phyloP scores from a whole-genome alignment of 2,113 vertebrate genomes.

The Centropristis striata region DNA sequence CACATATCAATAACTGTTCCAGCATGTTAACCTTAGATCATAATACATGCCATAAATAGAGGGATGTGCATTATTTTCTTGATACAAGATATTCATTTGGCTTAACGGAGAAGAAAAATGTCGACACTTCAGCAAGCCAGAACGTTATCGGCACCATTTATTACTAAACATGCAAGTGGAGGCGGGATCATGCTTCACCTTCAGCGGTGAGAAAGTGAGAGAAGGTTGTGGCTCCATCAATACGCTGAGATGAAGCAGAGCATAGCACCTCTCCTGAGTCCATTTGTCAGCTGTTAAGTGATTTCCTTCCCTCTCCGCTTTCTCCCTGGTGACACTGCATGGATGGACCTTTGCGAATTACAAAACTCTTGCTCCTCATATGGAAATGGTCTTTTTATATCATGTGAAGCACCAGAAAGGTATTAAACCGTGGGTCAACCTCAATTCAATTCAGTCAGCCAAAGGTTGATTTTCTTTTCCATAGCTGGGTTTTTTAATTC shows the following conservation, averaged over 20 bases:
- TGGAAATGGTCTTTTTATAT: conserved; percentile 28
- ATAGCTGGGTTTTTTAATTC: neutral
- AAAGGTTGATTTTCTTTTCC: conserved; percentile 13
- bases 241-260: conserved; percentile 65
- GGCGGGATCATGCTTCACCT: conserved; percentile 59
- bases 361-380: conserved; percentile 29
- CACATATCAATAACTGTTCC: conserved; percentile 13
- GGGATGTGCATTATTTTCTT: conserved; percentile 34
- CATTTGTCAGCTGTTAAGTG: conserved; percentile 74
- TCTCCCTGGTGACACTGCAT: conserved; percentile 46
- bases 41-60: conserved; percentile 36
- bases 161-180: conserved; percentile 46
- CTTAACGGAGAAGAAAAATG: conserved; percentile 36
- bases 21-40: conserved; percentile 21
- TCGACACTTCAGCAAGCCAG: conserved; percentile 15
- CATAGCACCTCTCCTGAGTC: conserved; percentile 55
- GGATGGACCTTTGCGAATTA: conserved; percentile 50
- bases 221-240: conserved; percentile 69
- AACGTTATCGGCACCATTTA: conserved; percentile 56
- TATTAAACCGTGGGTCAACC: neutral
- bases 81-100: conserved; percentile 37
- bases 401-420: conserved; percentile 2
- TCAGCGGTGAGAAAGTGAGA: conserved; percentile 60
- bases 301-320: conserved; percentile 48
- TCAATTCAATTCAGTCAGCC: neutral